Evolutionary conservation across 1,140 invertebrate species (phyloP).

Genomic region (Diorhabda sublineata): DNA sequence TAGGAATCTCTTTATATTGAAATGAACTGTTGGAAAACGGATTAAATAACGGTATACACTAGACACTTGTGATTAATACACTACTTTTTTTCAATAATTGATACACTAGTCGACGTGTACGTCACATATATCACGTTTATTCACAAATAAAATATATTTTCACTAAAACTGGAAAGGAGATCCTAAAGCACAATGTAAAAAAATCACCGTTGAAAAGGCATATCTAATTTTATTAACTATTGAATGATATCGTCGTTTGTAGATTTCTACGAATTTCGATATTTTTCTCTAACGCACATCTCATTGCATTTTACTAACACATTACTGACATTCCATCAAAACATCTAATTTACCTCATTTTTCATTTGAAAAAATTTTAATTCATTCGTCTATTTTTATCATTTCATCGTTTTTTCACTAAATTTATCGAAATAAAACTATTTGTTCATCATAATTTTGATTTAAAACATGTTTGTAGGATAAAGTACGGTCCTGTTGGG

Average conservation of each 20-base stretch:
- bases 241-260: no score
- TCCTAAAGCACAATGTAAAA: neutral
- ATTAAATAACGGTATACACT: neutral
- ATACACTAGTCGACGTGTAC: neutral
- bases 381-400: no score
- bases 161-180: neutral
- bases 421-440: no score
- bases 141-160: neutral
- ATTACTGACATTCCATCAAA: neutral
- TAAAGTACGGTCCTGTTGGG: no score
- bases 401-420: no score
- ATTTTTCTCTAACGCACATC: conserved; percentile 2
- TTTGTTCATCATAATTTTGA: no score
- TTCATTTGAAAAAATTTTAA: neutral
- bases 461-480: no score
- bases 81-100: neutral
- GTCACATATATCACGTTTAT: no score
- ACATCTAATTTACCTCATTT: neutral
- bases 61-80: conserved; percentile 20
- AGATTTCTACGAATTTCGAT: neutral
- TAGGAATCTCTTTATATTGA: no score
- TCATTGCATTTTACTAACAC: neutral
- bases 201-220: no score
- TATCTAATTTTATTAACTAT: no score
- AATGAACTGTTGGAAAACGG: no score